Evolutionary conservation across 2,113 vertebrate species (phyloP), one percentile per base, ranked within the genome.

Genomic region (Ailuropoda melanoleuca): DNA sequence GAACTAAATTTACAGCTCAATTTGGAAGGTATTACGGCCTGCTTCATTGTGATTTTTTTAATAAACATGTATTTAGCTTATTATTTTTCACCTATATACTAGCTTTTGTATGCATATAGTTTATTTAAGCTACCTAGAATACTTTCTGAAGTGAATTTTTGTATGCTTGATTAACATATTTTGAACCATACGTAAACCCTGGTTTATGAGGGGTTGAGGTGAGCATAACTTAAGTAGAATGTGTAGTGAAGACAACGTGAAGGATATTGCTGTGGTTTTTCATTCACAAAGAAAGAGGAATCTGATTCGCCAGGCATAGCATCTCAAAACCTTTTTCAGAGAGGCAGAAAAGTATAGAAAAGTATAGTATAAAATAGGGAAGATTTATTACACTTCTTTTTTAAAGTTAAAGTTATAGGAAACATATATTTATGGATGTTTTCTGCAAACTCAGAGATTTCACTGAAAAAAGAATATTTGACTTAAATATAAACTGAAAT

Each of bases 121-220:
- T 96, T 87, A 89, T 46, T 50, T 90, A 77, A 82, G 37, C 31
- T 88, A 53, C 53, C 23, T 80, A 93, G 95, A 96, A 77, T 64
- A 46, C 37, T 93, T 95, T 72, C 31, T 85, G 53, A 96, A 10
- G 39, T 87, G 56, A 94, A 66, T 15, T 66, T 75, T 75, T 37
- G 90, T 26, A 50, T 78, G 24, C 13, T 48, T 53, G 34, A 43
- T 72, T 90, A 92, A 46, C 24, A 37, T 83, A 83, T 84, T 81
- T 82, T 80, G 46, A 93, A 19, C 19, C 68, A 6, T 46, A 83
- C 8, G 6, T 82, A 82, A 90, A 60, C n/a, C 34, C 46, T 83
- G 43, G 2, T 23, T 4, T 80, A 39, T 93, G 8, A 46, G 62
- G 26, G 62, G 29, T 31, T 77, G 19, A 56, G 19, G 31, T 92